Conservation (phyloP, 1,140 invertebrate genomes). For the Trichoplusia ni region DNA sequence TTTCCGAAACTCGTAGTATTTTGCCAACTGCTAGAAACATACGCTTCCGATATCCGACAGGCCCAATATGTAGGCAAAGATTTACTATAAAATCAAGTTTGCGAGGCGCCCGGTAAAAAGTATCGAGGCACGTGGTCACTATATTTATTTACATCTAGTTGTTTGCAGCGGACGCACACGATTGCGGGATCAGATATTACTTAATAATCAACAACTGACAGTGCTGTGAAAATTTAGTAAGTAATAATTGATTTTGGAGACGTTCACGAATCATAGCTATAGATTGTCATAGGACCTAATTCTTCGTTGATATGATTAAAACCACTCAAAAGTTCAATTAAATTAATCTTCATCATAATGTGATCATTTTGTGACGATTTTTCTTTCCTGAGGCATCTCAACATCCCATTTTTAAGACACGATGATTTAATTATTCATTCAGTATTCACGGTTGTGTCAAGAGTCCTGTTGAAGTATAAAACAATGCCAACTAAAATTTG, state of each 20-base stretch:
- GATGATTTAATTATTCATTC: too few relatives aligned
- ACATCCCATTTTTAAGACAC: too few relatives aligned
- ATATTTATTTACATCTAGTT: conserved; percentile 41
- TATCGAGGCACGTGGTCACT: conserved; percentile 27
- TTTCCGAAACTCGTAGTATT: too few relatives aligned
- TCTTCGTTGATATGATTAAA: too few relatives aligned
- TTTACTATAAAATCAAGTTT: conserved; percentile 10
- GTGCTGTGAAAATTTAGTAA: not conserved
- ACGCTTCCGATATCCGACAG: not conserved
- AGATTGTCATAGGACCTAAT: not conserved
- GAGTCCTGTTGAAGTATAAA: too few relatives aligned
- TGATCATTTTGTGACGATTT: too few relatives aligned
- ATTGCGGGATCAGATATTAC: not conserved
- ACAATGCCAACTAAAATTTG: too few relatives aligned
- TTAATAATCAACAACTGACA: not conserved
- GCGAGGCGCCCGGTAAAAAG: conserved; percentile 10
- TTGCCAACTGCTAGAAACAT: too few relatives aligned
- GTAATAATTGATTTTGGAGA: conserved; percentile 19
- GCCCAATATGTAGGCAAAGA: not conserved
- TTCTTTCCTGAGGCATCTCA: too few relatives aligned
- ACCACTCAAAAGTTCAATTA: too few relatives aligned
- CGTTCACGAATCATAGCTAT: conserved; percentile 5
- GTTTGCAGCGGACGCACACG: conserved; percentile 10
- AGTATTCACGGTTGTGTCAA: too few relatives aligned
- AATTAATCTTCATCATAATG: too few relatives aligned